Conservation (phyloP, 1,140 invertebrate species). For the Trachelipus rathkii region DNA sequence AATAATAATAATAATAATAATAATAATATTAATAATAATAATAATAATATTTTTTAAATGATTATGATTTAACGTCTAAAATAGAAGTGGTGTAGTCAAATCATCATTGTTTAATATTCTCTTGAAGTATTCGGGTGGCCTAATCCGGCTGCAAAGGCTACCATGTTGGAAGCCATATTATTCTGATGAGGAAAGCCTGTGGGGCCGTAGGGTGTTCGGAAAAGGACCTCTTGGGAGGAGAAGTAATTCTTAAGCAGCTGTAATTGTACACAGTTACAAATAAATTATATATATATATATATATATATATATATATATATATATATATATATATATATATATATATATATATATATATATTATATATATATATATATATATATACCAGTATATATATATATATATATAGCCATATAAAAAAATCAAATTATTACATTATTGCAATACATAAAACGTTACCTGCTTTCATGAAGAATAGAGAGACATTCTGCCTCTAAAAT, state of each 20-base stretch:
- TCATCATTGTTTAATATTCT: neutral
- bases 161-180: neutral
- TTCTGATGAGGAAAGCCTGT: neutral
- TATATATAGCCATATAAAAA: too few species aligned
- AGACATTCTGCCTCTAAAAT: too few species aligned
- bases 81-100: neutral
- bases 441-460: too few species aligned
- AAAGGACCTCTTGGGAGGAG: neutral
- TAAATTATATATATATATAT: too few species aligned
- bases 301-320: too few species aligned
- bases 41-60: neutral
- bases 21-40: neutral
- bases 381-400: too few species aligned
- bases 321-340: too few species aligned
- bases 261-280: too few species aligned
- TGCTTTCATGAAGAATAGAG: too few species aligned
- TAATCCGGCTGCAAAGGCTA: neutral
- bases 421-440: too few species aligned
- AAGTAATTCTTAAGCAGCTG: neutral
- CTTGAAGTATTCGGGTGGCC: neutral
- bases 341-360: too few species aligned
- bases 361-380: too few species aligned
- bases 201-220: neutral
- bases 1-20: constrained; percentile 8
- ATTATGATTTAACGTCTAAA: neutral